These are phyloP conservation scores for Agrotis clavis DNA, from an alignment of 2,888 invertebrate species.

Conservation along the genomic window DNA sequence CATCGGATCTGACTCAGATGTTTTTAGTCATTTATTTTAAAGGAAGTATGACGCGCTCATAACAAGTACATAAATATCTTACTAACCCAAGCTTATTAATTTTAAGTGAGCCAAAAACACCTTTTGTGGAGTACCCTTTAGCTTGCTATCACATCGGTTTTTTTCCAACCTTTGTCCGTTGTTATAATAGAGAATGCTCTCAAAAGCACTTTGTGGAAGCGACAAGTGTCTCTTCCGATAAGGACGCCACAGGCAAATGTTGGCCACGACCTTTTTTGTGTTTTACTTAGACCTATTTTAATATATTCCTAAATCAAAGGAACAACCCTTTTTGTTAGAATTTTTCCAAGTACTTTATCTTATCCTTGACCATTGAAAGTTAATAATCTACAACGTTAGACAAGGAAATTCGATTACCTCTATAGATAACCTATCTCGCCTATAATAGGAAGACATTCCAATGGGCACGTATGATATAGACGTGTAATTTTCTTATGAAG, in stretches of 20 bases:
- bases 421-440: conserved; percentile 51
- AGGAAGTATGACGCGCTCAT: conserved; percentile 15
- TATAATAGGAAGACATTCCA: conserved; percentile 28
- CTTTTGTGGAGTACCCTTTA: conserved; percentile 24
- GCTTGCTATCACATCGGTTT: conserved; percentile 34
- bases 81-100: conserved; percentile 20
- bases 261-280: conserved; percentile 27
- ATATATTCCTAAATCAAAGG: not conserved
- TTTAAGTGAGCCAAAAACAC: conserved; percentile 17
- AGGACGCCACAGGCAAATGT: conserved; percentile 60
- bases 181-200: conserved; percentile 76
- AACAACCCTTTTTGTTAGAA: not conserved
- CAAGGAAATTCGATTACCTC: conserved; percentile 33
- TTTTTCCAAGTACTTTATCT: conserved; percentile 34
- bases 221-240: conserved; percentile 77
- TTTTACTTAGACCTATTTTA: conserved; percentile 15
- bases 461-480: not conserved
- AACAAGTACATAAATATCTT: not conserved
- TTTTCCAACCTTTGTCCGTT: conserved; percentile 73
- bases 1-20: conserved; percentile 48
- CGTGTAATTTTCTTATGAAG: conserved; percentile 13
- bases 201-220: conserved; percentile 77
- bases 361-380: conserved; percentile 47
- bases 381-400: conserved; percentile 39
- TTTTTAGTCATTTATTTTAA: conserved; percentile 24